phyloP scores from a whole-genome alignment of 2,113 vertebrate genomes.

The Rhipidura dahli region DNA sequence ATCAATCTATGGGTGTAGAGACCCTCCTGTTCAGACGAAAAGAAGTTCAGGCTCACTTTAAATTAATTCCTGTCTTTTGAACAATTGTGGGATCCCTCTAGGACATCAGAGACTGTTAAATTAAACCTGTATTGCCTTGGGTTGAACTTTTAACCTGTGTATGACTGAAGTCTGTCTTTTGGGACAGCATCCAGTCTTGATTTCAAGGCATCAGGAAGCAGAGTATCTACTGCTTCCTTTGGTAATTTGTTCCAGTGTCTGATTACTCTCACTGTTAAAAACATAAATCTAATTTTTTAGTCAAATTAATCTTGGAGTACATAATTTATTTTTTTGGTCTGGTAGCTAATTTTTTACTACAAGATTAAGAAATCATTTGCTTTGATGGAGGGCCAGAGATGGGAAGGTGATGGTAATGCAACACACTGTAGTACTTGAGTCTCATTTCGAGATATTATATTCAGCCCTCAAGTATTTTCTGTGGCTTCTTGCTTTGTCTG shows the following conservation, averaged over 20 bases:
- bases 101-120: neutral
- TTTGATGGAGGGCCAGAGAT: rapidly evolving
- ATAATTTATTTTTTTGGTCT: neutral
- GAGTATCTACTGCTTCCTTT: constrained; percentile 24
- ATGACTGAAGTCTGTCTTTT: constrained; percentile 6
- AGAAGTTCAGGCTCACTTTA: neutral
- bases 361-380: neutral
- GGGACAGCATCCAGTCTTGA: constrained; percentile 2
- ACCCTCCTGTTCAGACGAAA: neutral
- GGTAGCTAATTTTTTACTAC: neutral
- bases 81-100: neutral
- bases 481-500: neutral
- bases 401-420: neutral
- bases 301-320: neutral
- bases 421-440: neutral
- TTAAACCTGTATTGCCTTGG: neutral
- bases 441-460: neutral
- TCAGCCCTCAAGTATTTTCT: neutral
- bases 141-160: constrained; percentile 34
- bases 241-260: constrained; percentile 17
- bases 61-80: constrained; percentile 17
- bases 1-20: neutral
- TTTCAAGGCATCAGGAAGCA: constrained; percentile 19
- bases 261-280: constrained; percentile 7
- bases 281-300: constrained; percentile 24